Base-by-base conservation (phyloP, 2,888 invertebrate species). In the Xanthorhoe spadicearia region DNA sequence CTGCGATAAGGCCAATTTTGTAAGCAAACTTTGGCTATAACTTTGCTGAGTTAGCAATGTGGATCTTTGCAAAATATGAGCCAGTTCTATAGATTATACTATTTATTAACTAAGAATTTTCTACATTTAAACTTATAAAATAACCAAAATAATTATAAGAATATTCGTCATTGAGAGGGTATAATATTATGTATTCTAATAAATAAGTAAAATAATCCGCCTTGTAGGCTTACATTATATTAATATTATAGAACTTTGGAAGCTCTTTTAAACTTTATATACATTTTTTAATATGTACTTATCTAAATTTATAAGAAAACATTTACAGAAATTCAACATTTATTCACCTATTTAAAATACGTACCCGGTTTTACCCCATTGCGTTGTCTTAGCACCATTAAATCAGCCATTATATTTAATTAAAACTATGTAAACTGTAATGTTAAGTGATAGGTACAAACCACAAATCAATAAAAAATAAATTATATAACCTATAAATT, bases 301-400 rank as follows among this genome's bases (percentile, higher is more conserved):
- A n/a, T n/a, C 9, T 52, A 52, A 32, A 48, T 23, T 43, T 19
- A 46, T 48, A 43, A 15, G 0, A 58, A 58, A 8, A 51, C 18
- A 19, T 43, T 43, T 43, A 43, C 38, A 43, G 13, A 51, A 51
- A 18, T 9, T 57, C 13, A 51, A 5, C 9, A 60, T 60, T 15
- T 23, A 32, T 19, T 60, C 13, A 23, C 43, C 15, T 18, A 28
- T 15, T 13, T 38, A 51, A 43, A 68, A 49, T 68, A 69, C 6
- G 64, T 83, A 84, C 84, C 85, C 82, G 82, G 75, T 76, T 81
- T 82, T 74, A 79, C 82, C 77, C 66, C 74, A 80, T 81, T 80
- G 80, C 81, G 77, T 80, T 77, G 55, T 73, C 66, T 81, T 85
- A 91, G 91, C 91, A 91, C 91, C 91, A 85, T 77, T 69, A 72